Percentiles rank a stretch among this genome's conserved stretches.
These are phyloP conservation scores for Mus caroli DNA, from an alignment of 2,797 vertebrate species.

Conservation along the genomic window DNA sequence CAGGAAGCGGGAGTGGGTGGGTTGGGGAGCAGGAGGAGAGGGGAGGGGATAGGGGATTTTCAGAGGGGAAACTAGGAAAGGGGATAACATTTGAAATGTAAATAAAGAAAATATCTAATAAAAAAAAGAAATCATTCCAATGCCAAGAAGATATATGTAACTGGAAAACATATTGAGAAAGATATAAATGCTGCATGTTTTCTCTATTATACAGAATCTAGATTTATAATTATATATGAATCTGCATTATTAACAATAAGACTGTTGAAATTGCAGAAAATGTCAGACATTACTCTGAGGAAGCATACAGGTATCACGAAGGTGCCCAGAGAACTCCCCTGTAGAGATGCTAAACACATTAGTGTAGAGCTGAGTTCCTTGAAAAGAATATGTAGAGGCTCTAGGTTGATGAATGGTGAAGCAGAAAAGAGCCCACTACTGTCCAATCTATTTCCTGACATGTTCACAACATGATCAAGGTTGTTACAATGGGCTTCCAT, in stretches of 20 bases:
- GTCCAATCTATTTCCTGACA: not conserved
- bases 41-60: too few species aligned
- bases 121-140: not conserved
- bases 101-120: too few species aligned
- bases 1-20: too few species aligned
- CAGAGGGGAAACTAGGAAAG: too few species aligned
- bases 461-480: not conserved
- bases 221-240: not conserved
- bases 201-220: not conserved
- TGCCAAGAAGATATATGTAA: not conserved
- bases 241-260: not conserved
- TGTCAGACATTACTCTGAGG: not conserved
- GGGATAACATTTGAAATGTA: too few species aligned
- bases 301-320: not conserved
- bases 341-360: not conserved
- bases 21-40: too few species aligned
- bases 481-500: too few species aligned
- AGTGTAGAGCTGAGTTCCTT: not conserved
- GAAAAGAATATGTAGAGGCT: not conserved
- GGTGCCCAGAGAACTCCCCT: not conserved
- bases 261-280: not conserved
- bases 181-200: not conserved
- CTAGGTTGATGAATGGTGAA: not conserved
- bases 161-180: not conserved
- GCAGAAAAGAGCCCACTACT: not conserved